phyloP scores from a whole-genome alignment of 2,113 vertebrate genomes.

The Natator depressus region DNA sequence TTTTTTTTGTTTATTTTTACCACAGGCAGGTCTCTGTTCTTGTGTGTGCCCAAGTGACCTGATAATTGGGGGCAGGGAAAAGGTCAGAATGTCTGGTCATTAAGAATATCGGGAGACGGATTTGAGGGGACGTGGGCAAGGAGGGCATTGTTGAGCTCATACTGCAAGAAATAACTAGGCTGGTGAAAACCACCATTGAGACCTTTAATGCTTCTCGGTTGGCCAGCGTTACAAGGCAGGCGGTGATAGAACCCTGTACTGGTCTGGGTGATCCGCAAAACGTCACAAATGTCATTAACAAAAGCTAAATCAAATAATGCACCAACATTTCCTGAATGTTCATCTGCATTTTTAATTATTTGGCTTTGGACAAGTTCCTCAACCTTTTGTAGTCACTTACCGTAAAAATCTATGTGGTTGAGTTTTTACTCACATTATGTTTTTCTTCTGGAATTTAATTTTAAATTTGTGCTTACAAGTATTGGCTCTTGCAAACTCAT shows the following conservation, averaged over 20 bases:
- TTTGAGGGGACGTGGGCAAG: too few species aligned
- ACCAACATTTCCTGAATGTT: fast-evolving
- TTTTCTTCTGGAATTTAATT: not conserved
- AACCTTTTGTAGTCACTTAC: not conserved
- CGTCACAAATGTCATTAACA: not conserved
- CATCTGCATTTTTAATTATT: not conserved
- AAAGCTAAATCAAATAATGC: not conserved
- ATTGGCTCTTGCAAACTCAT: not conserved
- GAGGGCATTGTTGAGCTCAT: too few species aligned
- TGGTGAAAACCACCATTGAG: not conserved
- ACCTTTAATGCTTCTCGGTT: not conserved
- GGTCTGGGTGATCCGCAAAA: not conserved
- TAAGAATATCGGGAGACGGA: too few species aligned
- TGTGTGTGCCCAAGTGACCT: too few species aligned
- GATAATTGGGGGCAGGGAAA: too few species aligned
- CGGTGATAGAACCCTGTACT: not conserved
- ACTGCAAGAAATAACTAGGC: too few species aligned
- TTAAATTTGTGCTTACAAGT: not conserved
- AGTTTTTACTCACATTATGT: not conserved
- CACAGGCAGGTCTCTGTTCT: too few species aligned
- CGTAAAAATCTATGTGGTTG: not conserved
- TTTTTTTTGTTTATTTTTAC: too few species aligned
- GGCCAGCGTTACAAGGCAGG: not conserved
- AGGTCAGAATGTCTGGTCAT: too few species aligned
- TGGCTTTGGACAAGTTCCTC: not conserved